Base-by-base conservation (phyloP, 2,113 vertebrate genomes). In the Tor tambroides region DNA sequence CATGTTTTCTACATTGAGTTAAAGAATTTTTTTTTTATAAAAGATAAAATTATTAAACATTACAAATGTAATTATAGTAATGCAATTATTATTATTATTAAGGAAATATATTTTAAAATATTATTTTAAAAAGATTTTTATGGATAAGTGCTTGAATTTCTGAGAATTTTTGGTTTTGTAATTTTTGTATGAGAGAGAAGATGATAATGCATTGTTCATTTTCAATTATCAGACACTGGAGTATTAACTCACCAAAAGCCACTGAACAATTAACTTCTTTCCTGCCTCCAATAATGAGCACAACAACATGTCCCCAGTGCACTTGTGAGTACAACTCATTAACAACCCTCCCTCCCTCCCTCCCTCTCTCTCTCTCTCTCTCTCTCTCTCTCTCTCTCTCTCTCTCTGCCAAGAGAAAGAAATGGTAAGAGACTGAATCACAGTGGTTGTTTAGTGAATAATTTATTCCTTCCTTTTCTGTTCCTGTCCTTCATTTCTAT, bases 381-480 rank as follows among this genome's bases (percentile, higher is more conserved):
- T 41, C 8, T 41, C 35, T 21, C 21, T 41, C 35, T 41, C 38
- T 41, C 32, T 41, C 10, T 15, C 72, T 15, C 11, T 30, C 26
- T 59, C 77, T 59, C 28, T 59, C 23, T 86, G 35, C 28, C 54
- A 49, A 26, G n/a, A 85, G 14, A 46, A 84, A 26, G 38, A 38
- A 23, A 83, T n/a, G 26, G 19, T 38, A 46, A 82, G 78, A 87
- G 87, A 89, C 88, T 79, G 87, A 90, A 91, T 91, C 81, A 86
- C 80, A 54, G 61, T 88, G 88, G 88, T 86, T 84, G 76, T 69
- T 88, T 74, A 46, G 86, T 94, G 88, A 92, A 93, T 93, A 88
- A 92, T 93, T 93, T 85, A 93, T 63, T 23, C 54, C n/a, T 89
- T 74, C 80, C 85, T 91, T 91, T 91, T 92, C 87, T 78, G 26